A percentile compares a stretch with the other conserved stretches of the same genome.
These are phyloP conservation scores for Catamblyrhynchus diadema DNA, from an alignment of 2,797 vertebrate genomes.

Conservation along the genomic window DNA sequence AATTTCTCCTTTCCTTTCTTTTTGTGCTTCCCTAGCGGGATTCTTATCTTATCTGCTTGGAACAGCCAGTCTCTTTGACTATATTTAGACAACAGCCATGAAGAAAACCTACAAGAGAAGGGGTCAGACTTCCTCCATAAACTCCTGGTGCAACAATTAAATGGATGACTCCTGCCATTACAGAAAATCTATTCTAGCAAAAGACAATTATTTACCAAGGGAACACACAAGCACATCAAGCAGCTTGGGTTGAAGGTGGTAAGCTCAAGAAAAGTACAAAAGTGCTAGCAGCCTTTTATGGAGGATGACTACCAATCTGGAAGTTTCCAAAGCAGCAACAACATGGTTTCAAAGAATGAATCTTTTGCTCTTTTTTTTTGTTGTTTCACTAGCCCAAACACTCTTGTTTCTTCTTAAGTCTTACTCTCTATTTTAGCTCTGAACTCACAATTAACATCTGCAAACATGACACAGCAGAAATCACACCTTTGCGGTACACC, in stretches of 20 bases:
- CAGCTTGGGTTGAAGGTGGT: not conserved
- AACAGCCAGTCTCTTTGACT: not conserved
- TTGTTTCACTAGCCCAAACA: not conserved
- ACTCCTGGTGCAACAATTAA: constrained; percentile 11
- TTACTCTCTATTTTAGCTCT: not conserved
- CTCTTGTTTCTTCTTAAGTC: not conserved
- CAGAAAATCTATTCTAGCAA: constrained; percentile 5
- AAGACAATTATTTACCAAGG: constrained; percentile 41
- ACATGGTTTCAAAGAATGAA: not conserved
- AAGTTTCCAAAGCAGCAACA: constrained; percentile 3
- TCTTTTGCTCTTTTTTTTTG: not conserved
- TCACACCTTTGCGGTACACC: not conserved
- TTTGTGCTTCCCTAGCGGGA: not conserved
- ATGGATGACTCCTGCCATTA: not conserved
- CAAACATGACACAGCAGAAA: not conserved
- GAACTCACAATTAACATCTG: not conserved
- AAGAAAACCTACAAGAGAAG: constrained; percentile 1
- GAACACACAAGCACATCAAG: not conserved
- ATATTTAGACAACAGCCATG: not conserved
- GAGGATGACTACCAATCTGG: not conserved
- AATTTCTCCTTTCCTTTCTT: not conserved
- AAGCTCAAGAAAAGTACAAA: constrained; percentile 7
- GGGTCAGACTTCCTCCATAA: constrained; percentile 27
- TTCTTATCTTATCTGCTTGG: constrained; percentile 14
- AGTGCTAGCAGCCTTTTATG: not conserved